A percentile compares a stretch with the other conserved stretches of the same genome.
Evolutionary conservation across 2,888 invertebrate species (phyloP).

Genomic region (Nymphalis c-album): DNA sequence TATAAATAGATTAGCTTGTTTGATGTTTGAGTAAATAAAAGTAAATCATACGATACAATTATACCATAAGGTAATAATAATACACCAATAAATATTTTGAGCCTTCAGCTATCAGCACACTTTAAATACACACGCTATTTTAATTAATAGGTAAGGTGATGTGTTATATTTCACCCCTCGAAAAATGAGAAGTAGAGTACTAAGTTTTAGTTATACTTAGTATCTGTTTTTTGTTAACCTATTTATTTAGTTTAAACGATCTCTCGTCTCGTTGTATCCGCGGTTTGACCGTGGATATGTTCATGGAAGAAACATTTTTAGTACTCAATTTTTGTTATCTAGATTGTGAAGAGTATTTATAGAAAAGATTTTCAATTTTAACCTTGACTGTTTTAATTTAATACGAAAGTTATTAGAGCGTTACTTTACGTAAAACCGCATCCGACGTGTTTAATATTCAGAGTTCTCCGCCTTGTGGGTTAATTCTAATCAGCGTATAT

Average conservation of each 20-base stretch:
- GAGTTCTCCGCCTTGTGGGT: slow-evolving; percentile 1
- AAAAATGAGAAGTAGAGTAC: too few relatives aligned
- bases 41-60: too few relatives aligned
- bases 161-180: too few relatives aligned
- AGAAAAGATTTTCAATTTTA: slow-evolving; percentile 22
- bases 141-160: too few relatives aligned
- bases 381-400: slow-evolving; percentile 36
- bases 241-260: slow-evolving; percentile 8
- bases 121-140: too few relatives aligned
- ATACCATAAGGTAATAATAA: too few relatives aligned
- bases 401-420: slow-evolving; percentile 35
- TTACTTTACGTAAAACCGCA: slow-evolving; percentile 34
- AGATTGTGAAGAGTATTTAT: slow-evolving; percentile 22
- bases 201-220: background rate
- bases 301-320: slow-evolving; percentile 17
- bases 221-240: background rate
- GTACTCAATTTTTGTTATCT: slow-evolving; percentile 26
- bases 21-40: too few relatives aligned
- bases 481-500: background rate
- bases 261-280: slow-evolving; percentile 6
- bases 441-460: slow-evolving; percentile 26
- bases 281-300: slow-evolving; percentile 5
- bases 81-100: too few relatives aligned
- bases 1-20: too few relatives aligned
- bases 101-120: too few relatives aligned